A percentile compares a stretch with the other conserved stretches of the same genome.
These are phyloP conservation scores for Oasisia sp. DNA, from an alignment of 2,888 invertebrate species.

Conservation along the genomic window DNA sequence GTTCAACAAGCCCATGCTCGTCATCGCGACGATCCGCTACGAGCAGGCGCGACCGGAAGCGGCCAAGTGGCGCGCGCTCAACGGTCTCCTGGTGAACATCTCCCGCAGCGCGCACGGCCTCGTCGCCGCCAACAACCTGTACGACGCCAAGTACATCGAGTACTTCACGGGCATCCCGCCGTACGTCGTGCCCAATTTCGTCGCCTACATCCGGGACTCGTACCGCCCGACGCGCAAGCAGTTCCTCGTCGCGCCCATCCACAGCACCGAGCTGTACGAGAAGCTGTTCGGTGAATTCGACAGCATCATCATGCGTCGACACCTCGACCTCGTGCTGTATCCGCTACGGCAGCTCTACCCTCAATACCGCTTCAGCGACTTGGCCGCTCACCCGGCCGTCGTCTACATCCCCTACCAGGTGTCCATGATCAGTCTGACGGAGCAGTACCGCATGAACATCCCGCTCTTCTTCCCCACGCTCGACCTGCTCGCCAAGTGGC, in stretches of 20 bases:
- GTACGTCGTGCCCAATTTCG: slow-evolving; percentile 42
- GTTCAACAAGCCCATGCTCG: slow-evolving; percentile 44
- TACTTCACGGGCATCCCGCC: slow-evolving; percentile 45
- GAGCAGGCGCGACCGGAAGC: slow-evolving; percentile 40
- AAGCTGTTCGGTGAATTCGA: slow-evolving; percentile 42
- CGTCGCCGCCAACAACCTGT: slow-evolving; percentile 46
- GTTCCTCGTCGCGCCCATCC: slow-evolving; percentile 44
- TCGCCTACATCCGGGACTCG: slow-evolving; percentile 39
- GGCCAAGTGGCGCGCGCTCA: slow-evolving; percentile 37
- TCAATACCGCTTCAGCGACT: slow-evolving; percentile 42
- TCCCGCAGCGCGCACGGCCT: slow-evolving; percentile 32
- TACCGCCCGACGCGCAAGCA: slow-evolving; percentile 41
- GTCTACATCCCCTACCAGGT: slow-evolving; percentile 46
- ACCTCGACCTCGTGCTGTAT: slow-evolving; percentile 38
- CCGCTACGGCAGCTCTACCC: slow-evolving; percentile 44
- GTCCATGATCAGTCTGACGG: slow-evolving; percentile 46
- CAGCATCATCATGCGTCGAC: slow-evolving; percentile 32
- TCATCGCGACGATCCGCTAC: slow-evolving; percentile 43
- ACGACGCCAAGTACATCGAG: slow-evolving; percentile 46
- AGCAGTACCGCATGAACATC: slow-evolving; percentile 45
- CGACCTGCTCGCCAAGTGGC: slow-evolving; percentile 43
- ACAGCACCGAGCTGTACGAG: slow-evolving; percentile 41
- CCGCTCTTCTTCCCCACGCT: slow-evolving; percentile 45
- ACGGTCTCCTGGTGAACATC: slow-evolving; percentile 34
- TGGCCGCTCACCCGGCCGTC: slow-evolving; percentile 44